These are phyloP conservation scores for Noctua janthe DNA, from an alignment of 2,888 invertebrate genomes.

Conservation along the genomic window DNA sequence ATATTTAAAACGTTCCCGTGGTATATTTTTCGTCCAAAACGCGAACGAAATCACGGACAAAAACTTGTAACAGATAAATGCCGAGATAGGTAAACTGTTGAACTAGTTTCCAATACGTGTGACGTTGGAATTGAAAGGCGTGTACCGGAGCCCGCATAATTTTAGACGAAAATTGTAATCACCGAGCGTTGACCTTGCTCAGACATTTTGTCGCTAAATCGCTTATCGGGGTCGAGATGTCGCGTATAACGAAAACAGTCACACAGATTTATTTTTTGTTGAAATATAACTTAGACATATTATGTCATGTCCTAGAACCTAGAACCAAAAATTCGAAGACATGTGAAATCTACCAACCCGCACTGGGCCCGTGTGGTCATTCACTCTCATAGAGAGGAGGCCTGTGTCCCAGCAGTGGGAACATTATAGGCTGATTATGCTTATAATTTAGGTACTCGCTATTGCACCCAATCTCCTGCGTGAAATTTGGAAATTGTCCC, in stretches of 20 bases:
- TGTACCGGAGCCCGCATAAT: conserved; percentile 53
- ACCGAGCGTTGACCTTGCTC: conserved; percentile 58
- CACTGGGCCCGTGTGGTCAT: too few species aligned
- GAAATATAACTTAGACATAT: neutral
- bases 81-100: conserved; percentile 3
- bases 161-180: conserved; percentile 48
- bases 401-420: too few species aligned
- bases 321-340: too few species aligned
- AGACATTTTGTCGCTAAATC: conserved; percentile 44
- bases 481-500: neutral
- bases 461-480: neutral
- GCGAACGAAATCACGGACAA: neutral
- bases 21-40: neutral
- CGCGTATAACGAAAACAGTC: conserved; percentile 21
- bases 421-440: too few species aligned
- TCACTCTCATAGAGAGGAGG: too few species aligned
- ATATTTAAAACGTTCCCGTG: neutral
- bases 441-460: neutral
- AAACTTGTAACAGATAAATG: neutral
- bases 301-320: too few species aligned
- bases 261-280: neutral
- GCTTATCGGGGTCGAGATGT: conserved; percentile 39
- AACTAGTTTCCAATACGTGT: conserved; percentile 15
- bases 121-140: conserved; percentile 23
- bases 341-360: too few species aligned